Evolutionary conservation across 2,113 vertebrate species (phyloP), one percentile per base, ranked within the genome.

Genomic region (Perca schrenkii): DNA sequence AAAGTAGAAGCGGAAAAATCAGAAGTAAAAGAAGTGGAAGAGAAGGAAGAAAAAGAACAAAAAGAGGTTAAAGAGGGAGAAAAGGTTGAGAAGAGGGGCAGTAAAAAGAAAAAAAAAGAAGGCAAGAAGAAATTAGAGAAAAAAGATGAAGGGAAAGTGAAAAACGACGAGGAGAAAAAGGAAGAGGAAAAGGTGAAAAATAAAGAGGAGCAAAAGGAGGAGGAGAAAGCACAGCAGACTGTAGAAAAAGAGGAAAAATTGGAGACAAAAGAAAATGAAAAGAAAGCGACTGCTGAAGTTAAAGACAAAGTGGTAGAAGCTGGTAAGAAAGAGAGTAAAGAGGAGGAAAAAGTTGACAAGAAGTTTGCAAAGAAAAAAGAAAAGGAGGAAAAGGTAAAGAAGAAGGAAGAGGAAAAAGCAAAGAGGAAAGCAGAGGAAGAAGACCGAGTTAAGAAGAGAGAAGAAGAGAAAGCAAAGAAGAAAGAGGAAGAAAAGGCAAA

Each of bases 81-180:
- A 71, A 91, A 93, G 15, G 54, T 76, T 19, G 87, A 91, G 61
- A 90, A 91, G 66, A 92, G 81, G 15, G 79, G 84, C 8, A 86
- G 83, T 67, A 91, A 93, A 81, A 91, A 90, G 88, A 90, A 86
- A 86, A 89, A 91, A 79, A 91, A 91, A 86, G 87, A 89, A 21
- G 79, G 74, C 25, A 88, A 91, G 67, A 90, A 90, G 54, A 89
- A 88, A 88, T 68, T 1, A 0, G 88, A 89, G 40, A 88, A 87
- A 63, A 86, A 80, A 19, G 70, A 64, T 22, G 80, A 77, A 36
- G 61, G 80, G n/a, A 87, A 81, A 36, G 71, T 86, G 21, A 87
- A 87, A 63, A 57, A 16, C 8, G 68, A 84, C 12, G 74, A 85
- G 49, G 68, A 64, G 54, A 61, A 64, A 47, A 87, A 73, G 61